Conservation (phyloP, 2,888 invertebrate species). For the Sinopyrophorus schimmeli region DNA sequence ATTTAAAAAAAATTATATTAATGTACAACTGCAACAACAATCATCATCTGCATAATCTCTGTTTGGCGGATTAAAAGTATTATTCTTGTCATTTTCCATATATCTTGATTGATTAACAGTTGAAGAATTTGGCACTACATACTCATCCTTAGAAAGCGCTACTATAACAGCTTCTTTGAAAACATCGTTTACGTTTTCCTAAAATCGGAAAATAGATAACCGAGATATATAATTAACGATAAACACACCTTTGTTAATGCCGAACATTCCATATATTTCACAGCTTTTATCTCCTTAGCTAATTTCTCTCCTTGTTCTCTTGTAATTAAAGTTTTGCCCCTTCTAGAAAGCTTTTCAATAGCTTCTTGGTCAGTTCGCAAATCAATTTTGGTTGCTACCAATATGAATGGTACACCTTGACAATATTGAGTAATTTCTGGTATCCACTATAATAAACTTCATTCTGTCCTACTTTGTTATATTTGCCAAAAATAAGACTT, state of each 20-base stretch:
- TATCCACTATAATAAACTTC: constrained; percentile 21
- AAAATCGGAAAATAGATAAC: not conserved
- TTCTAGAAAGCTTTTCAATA: constrained; percentile 10
- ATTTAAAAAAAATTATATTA: too few species aligned
- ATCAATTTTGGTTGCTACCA: constrained; percentile 28
- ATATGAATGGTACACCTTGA: constrained; percentile 16
- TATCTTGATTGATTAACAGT: too few species aligned
- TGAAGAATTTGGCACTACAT: too few species aligned
- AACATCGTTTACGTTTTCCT: constrained; percentile 6
- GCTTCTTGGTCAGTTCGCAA: constrained; percentile 9
- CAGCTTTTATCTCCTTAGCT: constrained; percentile 19
- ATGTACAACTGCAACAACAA: constrained; percentile 1
- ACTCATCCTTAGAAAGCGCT: constrained; percentile 4
- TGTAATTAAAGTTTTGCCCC: constrained; percentile 13
- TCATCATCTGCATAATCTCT: not conserved
- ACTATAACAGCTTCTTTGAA: constrained; percentile 4
- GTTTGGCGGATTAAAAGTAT: not conserved
- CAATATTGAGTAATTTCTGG: constrained; percentile 23
- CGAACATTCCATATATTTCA: constrained; percentile 25
- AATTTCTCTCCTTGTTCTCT: constrained; percentile 14
- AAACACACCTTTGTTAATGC: constrained; percentile 25
- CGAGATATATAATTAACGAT: too few species aligned
- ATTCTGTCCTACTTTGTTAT: not conserved
- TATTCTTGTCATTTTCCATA: not conserved
- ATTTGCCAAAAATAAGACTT: constrained; percentile 37